Evolutionary conservation across 35 echinoderm and acorn worm species (phyloP).

Genomic region (Apostichopus californicus): DNA sequence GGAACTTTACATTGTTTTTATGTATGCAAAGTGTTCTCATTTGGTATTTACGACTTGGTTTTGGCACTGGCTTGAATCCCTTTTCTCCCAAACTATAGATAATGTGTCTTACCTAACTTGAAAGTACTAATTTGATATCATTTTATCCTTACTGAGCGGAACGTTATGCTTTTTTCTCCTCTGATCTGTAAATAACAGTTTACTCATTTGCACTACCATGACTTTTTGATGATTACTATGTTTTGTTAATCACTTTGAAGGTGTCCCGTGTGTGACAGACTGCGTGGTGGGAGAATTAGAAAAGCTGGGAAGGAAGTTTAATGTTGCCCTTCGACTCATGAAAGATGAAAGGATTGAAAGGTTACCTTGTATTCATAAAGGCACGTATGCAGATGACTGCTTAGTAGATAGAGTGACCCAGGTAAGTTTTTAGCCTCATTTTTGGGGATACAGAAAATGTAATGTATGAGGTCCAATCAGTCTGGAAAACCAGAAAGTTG

Average conservation of each 20-base stretch:
- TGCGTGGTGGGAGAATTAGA: slow-evolving; percentile 97
- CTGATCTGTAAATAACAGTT: not conserved
- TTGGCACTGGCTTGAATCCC: too few relatives aligned
- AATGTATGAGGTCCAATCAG: too few relatives aligned
- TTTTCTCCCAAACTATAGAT: not conserved
- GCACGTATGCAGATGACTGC: slow-evolving; percentile 96
- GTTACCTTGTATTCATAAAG: slow-evolving; percentile 90
- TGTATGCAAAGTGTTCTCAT: too few relatives aligned
- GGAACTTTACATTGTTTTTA: too few relatives aligned
- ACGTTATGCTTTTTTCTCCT: not conserved
- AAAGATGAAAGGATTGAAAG: slow-evolving; percentile 94
- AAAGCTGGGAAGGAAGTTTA: slow-evolving; percentile 91
- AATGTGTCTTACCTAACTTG: too few relatives aligned
- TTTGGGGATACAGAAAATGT: too few relatives aligned
- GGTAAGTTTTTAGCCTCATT: slow-evolving; percentile 34
- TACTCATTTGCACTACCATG: not conserved
- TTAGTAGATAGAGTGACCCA: slow-evolving; percentile 96
- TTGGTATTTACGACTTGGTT: too few relatives aligned
- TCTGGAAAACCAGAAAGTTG: too few relatives aligned
- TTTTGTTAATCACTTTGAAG: slow-evolving; percentile 44
- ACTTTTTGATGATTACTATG: not conserved
- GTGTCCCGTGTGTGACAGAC: slow-evolving; percentile 98
- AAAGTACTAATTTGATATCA: too few relatives aligned
- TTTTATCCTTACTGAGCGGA: too few relatives aligned
- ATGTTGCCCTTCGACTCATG: slow-evolving; percentile 78